phyloP scores from a whole-genome alignment of 2,888 invertebrate genomes.

The Pandemis heparana region DNA sequence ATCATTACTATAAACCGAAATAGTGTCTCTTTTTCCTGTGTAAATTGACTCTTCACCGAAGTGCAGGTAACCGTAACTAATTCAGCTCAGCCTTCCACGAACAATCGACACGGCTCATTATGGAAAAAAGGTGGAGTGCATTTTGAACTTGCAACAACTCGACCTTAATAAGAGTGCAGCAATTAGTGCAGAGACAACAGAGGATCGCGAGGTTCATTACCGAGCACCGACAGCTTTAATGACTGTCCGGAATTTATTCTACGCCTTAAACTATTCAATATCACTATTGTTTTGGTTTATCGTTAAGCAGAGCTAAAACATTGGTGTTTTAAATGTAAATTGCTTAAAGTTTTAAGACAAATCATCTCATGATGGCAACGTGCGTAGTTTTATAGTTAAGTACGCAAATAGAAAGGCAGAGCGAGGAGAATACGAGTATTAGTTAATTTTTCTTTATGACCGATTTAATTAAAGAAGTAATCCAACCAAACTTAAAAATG shows the following conservation, averaged over 20 bases:
- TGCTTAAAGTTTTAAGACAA: not conserved
- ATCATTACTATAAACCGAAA: not conserved
- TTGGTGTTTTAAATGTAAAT: not conserved
- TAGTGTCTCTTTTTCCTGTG: not conserved
- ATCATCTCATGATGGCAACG: too few relatives aligned
- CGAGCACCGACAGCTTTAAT: constrained; percentile 61
- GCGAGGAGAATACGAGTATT: too few relatives aligned
- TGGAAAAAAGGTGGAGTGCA: constrained; percentile 52
- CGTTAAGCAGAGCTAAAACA: not conserved
- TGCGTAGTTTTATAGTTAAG: too few relatives aligned
- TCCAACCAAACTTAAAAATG: too few relatives aligned
- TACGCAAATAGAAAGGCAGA: too few relatives aligned
- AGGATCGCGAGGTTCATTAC: constrained; percentile 63
- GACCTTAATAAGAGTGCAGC: constrained; percentile 71
- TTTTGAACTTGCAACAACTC: constrained; percentile 63
- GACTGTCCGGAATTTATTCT: constrained; percentile 56
- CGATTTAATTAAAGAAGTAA: too few relatives aligned
- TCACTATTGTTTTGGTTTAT: not conserved
- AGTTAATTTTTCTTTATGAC: too few relatives aligned
- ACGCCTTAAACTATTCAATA: constrained; percentile 44
- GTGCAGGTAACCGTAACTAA: not conserved
- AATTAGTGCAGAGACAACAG: constrained; percentile 67
- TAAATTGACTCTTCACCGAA: not conserved
- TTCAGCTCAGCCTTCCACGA: constrained; percentile 1
- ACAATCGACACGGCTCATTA: constrained; percentile 36